Evolutionary conservation across 2,888 invertebrate genomes (phyloP), one percentile per base, ranked within the genome.

Genomic region (Ochlodes sylvanus): DNA sequence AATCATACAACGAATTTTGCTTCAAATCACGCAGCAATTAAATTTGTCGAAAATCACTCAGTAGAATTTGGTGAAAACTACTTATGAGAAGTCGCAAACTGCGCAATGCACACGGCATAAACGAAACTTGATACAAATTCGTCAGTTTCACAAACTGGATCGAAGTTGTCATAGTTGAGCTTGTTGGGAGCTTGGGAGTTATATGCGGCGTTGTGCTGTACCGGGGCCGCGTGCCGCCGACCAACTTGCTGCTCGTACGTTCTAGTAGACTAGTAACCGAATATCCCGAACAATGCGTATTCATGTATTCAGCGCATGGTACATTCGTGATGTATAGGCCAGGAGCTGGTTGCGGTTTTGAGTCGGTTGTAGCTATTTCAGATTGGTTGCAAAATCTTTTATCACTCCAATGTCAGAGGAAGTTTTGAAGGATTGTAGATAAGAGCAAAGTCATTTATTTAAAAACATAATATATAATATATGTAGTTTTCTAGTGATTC

Each of bases 241-340:
- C 5, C 27, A 27, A 27, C 27, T 27, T 27, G 27, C 27, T 5
- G 5, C 27, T 17, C 47, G 50, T 12, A 50, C 9, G 47, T 47
- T 50, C 17, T 47, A 50, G 50, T 50, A 50, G 50, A 9, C 17
- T 17, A 50, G 19, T 50, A 50, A 17, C 50, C 50, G 50, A 50
- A 50, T 50, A 50, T 50, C 50, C 10, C 17, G 50, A 50, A 21
- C 50, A 50, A 50, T 50, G 12, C 50, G 50, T 50, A 50, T 50
- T 47, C 47, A 50, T 50, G 50, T 12, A 19, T 50, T 50, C 50
- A 47, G 9, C 47, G 50, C n/a, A n/a, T 7, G 4, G 4, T 12
- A 19, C 19, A 50, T 47, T 15, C 17, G 44, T 47, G 50, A 50
- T 17, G 50, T 2, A 19, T 50, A 19, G 50, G 1, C 7, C 50